phyloP scores from a whole-genome alignment of 2,888 invertebrate genomes.

The Tipula unca region DNA sequence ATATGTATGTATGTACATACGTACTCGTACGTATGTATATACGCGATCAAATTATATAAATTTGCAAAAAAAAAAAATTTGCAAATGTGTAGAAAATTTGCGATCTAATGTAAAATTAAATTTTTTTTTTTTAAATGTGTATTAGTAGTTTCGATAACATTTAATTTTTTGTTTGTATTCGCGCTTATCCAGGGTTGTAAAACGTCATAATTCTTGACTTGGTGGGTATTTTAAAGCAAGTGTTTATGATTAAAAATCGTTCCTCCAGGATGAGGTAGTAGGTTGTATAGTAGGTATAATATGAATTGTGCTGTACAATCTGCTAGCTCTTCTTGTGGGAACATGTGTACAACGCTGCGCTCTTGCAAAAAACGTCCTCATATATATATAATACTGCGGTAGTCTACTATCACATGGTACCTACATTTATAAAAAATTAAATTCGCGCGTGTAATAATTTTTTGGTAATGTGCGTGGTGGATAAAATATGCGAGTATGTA shows the following conservation, averaged over 20 bases:
- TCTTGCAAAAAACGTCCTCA: background rate
- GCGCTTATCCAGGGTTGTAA: background rate
- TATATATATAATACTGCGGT: background rate
- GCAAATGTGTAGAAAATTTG: background rate
- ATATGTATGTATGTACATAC: too few relatives aligned
- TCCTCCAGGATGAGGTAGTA: slow-evolving; percentile 44
- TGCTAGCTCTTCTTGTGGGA: slow-evolving; percentile 44
- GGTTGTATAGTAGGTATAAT: slow-evolving; percentile 42
- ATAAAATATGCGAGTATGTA: background rate
- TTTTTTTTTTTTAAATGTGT: background rate
- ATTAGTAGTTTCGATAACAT: background rate
- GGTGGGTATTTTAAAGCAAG: background rate
- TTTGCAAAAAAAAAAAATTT: slow-evolving; percentile 10
- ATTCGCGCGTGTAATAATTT: background rate
- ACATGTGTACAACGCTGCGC: background rate
- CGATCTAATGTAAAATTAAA: slow-evolving; percentile 9
- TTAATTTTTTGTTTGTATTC: background rate
- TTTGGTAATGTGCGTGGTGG: background rate
- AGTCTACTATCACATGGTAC: background rate
- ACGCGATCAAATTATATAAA: background rate
- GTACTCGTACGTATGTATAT: too few relatives aligned
- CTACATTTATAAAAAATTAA: background rate
- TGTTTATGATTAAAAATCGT: background rate
- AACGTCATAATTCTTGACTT: background rate
- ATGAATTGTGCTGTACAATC: slow-evolving; percentile 38